Percentiles rank a stretch among this genome's conserved stretches.
Conservation (phyloP, 64 coral and sea anemone species). For the Hydrozoanthus tunicans region DNA sequence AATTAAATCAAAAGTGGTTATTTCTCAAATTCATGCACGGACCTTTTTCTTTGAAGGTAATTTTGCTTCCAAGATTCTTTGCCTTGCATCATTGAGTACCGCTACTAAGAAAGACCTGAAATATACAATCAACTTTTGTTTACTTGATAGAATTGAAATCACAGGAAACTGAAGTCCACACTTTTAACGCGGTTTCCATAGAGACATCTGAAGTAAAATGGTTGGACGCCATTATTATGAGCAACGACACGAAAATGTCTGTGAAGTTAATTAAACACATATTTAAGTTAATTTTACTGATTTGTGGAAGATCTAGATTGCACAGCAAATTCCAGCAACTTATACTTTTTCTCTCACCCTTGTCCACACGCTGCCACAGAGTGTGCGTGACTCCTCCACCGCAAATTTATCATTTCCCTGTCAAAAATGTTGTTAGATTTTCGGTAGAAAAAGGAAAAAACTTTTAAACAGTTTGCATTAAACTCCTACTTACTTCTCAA, state of each 20-base stretch:
- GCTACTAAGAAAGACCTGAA: conserved; percentile 88
- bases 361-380: conserved; percentile 79
- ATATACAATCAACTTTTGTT: no score
- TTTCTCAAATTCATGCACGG: not conserved
- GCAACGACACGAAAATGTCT: not conserved
- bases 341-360: conserved; percentile 61
- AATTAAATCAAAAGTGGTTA: not conserved
- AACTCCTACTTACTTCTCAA: conserved; percentile 67
- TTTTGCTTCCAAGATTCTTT: conserved; percentile 79
- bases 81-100: conserved; percentile 84
- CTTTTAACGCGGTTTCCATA: conserved; percentile 28
- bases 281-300: not conserved
- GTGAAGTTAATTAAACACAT: not conserved
- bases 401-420: conserved; percentile 87
- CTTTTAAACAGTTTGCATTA: not conserved
- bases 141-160: not conserved
- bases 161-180: not conserved
- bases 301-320: not conserved
- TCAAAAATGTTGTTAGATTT: not conserved
- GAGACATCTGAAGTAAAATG: not conserved
- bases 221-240: not conserved
- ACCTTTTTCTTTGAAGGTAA: conserved; percentile 88
- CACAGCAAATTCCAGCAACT: no score
- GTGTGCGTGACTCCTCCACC: conserved; percentile 79
- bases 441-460: not conserved